phyloP scores from a whole-genome alignment of 2,113 vertebrate species.

The Corythornis madagascariensis region DNA sequence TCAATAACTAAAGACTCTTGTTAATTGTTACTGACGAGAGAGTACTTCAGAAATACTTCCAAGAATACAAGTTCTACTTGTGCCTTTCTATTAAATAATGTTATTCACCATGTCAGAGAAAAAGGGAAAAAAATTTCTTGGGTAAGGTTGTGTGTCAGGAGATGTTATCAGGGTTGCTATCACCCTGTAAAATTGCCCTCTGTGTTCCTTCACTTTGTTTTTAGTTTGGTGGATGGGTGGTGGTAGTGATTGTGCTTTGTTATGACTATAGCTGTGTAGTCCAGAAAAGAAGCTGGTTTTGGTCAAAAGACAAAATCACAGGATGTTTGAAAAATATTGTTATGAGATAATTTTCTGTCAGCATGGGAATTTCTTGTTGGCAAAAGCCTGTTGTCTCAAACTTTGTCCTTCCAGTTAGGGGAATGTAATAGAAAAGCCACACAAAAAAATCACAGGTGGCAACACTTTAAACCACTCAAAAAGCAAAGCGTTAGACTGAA shows the following conservation, averaged over 20 bases:
- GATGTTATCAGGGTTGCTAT: neutral
- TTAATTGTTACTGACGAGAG: neutral
- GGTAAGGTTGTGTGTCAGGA: neutral
- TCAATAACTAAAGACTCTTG: neutral
- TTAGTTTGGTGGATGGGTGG: neutral
- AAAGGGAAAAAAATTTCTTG: neutral
- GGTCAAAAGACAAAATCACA: neutral
- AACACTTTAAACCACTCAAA: neutral
- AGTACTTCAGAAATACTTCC: neutral
- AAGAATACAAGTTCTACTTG: neutral
- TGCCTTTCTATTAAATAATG: neutral
- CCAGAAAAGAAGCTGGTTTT: neutral
- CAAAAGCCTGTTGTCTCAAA: neutral
- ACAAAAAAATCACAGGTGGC: neutral
- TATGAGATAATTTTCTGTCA: neutral
- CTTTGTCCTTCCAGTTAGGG: neutral
- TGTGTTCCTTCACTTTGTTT: neutral
- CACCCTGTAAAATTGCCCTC: neutral
- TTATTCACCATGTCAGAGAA: neutral
- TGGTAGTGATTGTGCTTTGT: neutral
- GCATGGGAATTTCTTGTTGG: neutral
- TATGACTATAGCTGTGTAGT: neutral
- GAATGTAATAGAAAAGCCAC: neutral
- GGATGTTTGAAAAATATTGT: neutral
- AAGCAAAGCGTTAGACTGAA: neutral